phyloP scores from a whole-genome alignment of 2,888 invertebrate genomes.

The Nebria salina region DNA sequence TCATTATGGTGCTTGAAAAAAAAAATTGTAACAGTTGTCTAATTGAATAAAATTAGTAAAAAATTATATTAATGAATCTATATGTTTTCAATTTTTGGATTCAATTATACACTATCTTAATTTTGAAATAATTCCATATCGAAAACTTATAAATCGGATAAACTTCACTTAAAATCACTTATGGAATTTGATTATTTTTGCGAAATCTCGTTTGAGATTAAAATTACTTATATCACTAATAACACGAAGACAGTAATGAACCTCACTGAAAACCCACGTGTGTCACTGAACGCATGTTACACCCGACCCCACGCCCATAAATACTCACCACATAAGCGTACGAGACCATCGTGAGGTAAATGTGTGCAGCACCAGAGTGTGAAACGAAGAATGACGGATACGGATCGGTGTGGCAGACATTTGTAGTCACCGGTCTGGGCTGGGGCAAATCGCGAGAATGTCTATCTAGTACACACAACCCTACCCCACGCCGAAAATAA shows the following conservation, averaged over 20 bases:
- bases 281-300: neutral
- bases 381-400: constrained; percentile 1
- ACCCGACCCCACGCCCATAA: neutral
- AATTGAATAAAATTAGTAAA: too few relatives aligned
- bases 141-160: too few relatives aligned
- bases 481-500: neutral
- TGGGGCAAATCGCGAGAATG: constrained; percentile 1
- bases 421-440: neutral
- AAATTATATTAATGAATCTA: too few relatives aligned
- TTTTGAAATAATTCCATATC: too few relatives aligned
- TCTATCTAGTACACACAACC: neutral
- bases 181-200: too few relatives aligned
- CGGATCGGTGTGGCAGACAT: neutral
- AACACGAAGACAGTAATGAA: neutral
- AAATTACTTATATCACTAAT: neutral
- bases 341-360: neutral
- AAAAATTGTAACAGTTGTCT: too few relatives aligned
- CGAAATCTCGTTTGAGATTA: too few relatives aligned
- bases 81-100: too few relatives aligned
- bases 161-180: too few relatives aligned
- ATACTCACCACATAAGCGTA: neutral
- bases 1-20: too few relatives aligned
- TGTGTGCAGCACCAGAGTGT: neutral
- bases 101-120: too few relatives aligned
- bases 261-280: neutral